Evolutionary conservation across 1,140 invertebrate species (phyloP).

Genomic region (Trissolcus basalis): DNA sequence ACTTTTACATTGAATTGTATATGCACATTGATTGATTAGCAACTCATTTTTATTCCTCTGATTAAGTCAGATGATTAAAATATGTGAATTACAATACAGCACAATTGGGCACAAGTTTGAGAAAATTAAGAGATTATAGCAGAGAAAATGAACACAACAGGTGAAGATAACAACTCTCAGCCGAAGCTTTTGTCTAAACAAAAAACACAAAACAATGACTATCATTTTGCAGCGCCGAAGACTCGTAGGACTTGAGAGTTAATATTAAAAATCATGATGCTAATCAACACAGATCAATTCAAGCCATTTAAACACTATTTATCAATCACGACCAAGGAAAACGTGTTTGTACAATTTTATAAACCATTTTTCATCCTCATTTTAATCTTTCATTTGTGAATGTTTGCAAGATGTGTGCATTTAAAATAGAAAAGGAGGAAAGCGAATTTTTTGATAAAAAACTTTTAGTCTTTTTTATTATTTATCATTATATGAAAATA

Average conservation of each 20-base stretch:
- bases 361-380: neutral
- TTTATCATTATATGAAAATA: constrained; percentile 3
- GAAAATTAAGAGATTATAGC: neutral
- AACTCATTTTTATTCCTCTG: no score
- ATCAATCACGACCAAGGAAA: constrained; percentile 2
- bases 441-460: constrained; percentile 2
- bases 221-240: neutral
- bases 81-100: no score
- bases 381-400: neutral
- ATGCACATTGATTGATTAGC: no score
- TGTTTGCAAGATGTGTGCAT: no score
- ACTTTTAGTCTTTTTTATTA: no score
- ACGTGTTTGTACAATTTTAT: neutral
- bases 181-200: constrained; percentile 15
- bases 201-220: constrained; percentile 29
- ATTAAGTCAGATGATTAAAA: no score
- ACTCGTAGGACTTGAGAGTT: no score
- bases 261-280: neutral
- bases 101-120: no score
- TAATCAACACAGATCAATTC: constrained; percentile 3
- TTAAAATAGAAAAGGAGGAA: neutral
- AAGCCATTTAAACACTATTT: neutral
- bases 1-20: no score
- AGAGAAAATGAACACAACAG: constrained; percentile 17
- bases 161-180: constrained; percentile 34